These are phyloP conservation scores for Lochmaea capreae DNA, from an alignment of 2,888 invertebrate genomes.

Conservation along the genomic window DNA sequence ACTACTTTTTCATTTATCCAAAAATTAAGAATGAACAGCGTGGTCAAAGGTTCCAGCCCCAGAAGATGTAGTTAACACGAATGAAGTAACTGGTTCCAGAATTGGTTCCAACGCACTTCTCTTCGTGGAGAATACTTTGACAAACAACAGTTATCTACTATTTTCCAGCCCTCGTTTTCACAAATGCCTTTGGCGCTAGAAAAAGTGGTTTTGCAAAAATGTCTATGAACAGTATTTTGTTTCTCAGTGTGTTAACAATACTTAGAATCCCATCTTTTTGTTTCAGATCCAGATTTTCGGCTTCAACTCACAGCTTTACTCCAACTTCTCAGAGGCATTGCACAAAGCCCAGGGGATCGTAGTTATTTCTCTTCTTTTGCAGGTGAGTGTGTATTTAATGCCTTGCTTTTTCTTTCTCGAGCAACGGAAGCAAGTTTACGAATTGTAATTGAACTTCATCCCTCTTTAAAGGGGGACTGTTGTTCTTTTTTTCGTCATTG, in stretches of 20 bases:
- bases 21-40: no score
- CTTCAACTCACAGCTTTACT: conserved; percentile 97
- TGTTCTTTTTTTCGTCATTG: neutral
- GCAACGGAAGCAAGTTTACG: conserved; percentile 24
- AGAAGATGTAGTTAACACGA: no score
- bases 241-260: conserved; percentile 21
- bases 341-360: conserved; percentile 95
- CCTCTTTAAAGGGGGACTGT: neutral
- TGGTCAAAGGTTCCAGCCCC: no score
- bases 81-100: no score
- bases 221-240: neutral
- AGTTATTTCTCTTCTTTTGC: conserved; percentile 91
- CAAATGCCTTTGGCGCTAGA: no score
- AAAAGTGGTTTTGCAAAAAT: no score
- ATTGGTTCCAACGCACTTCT: no score
- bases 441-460: conserved; percentile 21
- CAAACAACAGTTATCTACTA: no score
- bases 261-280: conserved; percentile 44
- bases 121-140: no score
- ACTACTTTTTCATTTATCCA: no score
- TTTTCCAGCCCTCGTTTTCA: no score
- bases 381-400: conserved; percentile 74
- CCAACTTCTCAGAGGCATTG: conserved; percentile 94
- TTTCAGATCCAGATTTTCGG: conserved; percentile 98
- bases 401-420: conserved; percentile 22